Conservation (phyloP, 2,797 vertebrate genomes). For the Rhinoraja longicauda region DNA sequence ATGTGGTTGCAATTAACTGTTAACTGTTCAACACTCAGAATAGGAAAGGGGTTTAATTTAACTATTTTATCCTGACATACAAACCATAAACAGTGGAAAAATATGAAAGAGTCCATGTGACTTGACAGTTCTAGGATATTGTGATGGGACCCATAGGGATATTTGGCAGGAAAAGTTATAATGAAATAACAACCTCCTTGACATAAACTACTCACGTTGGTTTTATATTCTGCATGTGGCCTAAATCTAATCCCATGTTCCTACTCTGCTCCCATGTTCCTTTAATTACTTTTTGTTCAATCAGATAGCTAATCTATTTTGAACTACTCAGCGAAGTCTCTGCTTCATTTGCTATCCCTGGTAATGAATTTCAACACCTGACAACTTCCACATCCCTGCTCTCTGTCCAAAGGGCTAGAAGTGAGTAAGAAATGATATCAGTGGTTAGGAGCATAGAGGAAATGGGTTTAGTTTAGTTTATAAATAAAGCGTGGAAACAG, state of each 20-base stretch:
- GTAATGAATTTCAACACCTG: neutral
- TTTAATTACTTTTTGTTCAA: neutral
- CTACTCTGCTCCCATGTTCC: neutral
- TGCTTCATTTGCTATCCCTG: neutral
- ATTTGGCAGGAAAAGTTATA: neutral
- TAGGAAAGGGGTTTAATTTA: neutral
- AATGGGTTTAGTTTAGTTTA: neutral
- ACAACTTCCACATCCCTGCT: neutral
- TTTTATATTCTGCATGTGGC: neutral
- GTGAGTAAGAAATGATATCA: neutral
- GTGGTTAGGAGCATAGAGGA: neutral
- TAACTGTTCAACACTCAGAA: neutral
- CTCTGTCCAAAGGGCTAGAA: neutral
- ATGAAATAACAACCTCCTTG: neutral
- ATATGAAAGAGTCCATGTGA: neutral
- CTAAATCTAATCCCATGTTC: neutral
- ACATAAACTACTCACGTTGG: neutral
- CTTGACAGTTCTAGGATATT: neutral
- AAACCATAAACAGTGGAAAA: neutral
- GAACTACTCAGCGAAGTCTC: neutral
- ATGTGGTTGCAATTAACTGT: slow-evolving; percentile 5
- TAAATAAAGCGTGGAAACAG: no score
- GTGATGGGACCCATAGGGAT: neutral
- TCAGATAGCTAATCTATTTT: neutral
- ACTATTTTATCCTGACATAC: neutral